phyloP scores from a whole-genome alignment of 2,797 vertebrate genomes.

The Atherinosoma microstoma region DNA sequence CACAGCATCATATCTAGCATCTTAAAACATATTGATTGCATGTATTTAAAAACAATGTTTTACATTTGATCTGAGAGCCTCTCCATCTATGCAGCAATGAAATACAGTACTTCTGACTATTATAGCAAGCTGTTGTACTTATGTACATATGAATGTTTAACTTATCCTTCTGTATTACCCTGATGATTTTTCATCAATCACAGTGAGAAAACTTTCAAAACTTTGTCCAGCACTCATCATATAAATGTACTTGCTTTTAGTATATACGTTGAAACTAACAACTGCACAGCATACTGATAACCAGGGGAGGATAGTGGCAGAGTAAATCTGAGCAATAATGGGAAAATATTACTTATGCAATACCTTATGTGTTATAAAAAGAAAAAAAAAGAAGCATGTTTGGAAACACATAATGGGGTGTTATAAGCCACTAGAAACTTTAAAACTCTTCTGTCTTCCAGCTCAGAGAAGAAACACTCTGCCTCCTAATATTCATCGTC shows the following conservation, averaged over 20 bases:
- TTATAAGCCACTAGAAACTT: too few relatives aligned
- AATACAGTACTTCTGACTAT: too few relatives aligned
- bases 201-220: background rate
- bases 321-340: background rate
- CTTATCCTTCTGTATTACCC: constrained; percentile 40
- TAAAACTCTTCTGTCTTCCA: too few relatives aligned
- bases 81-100: background rate
- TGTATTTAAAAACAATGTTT: background rate
- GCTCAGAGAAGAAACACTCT: background rate
- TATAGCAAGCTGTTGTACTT: background rate
- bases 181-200: constrained; percentile 62
- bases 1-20: background rate
- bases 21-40: constrained; percentile 8
- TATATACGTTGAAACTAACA: background rate
- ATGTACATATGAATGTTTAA: background rate
- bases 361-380: background rate
- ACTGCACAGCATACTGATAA: background rate
- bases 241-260: background rate
- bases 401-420: too few relatives aligned
- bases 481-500: background rate
- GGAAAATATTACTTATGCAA: background rate
- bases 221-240: constrained; percentile 16
- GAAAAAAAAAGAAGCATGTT: background rate
- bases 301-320: background rate
- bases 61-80: background rate